Conservation (phyloP, 2,888 invertebrate species). For the Cerastoderma edule region DNA sequence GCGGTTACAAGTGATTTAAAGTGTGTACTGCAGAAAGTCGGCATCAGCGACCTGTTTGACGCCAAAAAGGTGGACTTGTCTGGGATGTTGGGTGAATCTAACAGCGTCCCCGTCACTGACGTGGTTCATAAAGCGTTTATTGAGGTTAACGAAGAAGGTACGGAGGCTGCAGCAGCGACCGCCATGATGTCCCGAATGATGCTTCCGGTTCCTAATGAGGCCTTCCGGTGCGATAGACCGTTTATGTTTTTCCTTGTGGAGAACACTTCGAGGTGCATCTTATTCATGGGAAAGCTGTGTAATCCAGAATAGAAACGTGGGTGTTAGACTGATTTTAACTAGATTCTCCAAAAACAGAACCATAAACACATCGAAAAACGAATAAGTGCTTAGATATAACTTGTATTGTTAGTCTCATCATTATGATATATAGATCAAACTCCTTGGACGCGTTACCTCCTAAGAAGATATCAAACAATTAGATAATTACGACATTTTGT, state of each 20-base stretch:
- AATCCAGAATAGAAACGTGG: slow-evolving; percentile 12
- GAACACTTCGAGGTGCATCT: slow-evolving; percentile 4
- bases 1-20: slow-evolving; percentile 54
- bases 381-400: no score
- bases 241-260: slow-evolving; percentile 43
- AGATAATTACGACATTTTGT: no score
- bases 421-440: no score
- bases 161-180: slow-evolving; percentile 53
- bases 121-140: slow-evolving; percentile 64
- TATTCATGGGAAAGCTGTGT: slow-evolving; percentile 38
- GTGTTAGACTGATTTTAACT: not conserved
- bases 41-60: slow-evolving; percentile 70
- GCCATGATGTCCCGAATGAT: slow-evolving; percentile 47
- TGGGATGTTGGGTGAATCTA: slow-evolving; percentile 38
- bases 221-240: slow-evolving; percentile 46
- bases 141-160: slow-evolving; percentile 55
- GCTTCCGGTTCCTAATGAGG: slow-evolving; percentile 26
- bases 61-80: slow-evolving; percentile 45
- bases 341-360: no score
- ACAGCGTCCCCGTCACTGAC: slow-evolving; percentile 39
- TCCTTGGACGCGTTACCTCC: no score
- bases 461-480: no score
- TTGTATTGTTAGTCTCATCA: no score
- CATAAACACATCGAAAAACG: no score
- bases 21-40: slow-evolving; percentile 61